Evolutionary conservation across 2,797 vertebrate genomes (phyloP), one percentile per base, ranked within the genome.

Genomic region (Crocidura indochinensis): DNA sequence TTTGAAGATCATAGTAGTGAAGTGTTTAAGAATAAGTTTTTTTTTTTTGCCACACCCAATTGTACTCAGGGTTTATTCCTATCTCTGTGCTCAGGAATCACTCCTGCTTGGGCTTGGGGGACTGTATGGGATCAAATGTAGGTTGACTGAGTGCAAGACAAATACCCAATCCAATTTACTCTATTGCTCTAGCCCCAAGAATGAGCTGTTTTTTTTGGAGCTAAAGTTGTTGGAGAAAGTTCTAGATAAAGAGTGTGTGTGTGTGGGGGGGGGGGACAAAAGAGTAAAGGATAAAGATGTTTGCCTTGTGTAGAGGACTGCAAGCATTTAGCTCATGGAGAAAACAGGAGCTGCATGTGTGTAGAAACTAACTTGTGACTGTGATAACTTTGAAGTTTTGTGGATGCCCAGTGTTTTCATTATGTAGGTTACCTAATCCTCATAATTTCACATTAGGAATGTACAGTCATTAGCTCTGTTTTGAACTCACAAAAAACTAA

Each of bases 241-340:
- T 78, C 49, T 8, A 79, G 14, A 29, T 49, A 51, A 89, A 68
- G 46, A 76, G n/a, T n/a, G n/a, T n/a, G n/a, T n/a, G n/a, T n/a
- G n/a, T n/a, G n/a, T n/a, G n/a, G n/a, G 71, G 49, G 12, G 8
- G 49, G 19, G 24, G 29, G 26, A 10, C 5, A 17, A 53, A 79
- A 49, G 20, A 69, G 51, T 20, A 69, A 56, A 65, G 26, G 73
- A 10, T 84, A 88, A 90, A 29, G 56, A 84, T 71, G 26, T 78
- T 56, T 56, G 64, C 14, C 20, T 87, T 51, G 9, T 77, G 72
- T 46, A 72, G 8, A n/a, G 15, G 49, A 15, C 65, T 69, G 60
- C 27, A 79, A 51, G 27, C 53, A 71, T 67, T 29, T 67, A 12
- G 65, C 15, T 68, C 17, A 15, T 68, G 65, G 29, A 68, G 53